Conservation (phyloP, 2,113 vertebrate species). For the Nothoprocta perdicaria region DNA sequence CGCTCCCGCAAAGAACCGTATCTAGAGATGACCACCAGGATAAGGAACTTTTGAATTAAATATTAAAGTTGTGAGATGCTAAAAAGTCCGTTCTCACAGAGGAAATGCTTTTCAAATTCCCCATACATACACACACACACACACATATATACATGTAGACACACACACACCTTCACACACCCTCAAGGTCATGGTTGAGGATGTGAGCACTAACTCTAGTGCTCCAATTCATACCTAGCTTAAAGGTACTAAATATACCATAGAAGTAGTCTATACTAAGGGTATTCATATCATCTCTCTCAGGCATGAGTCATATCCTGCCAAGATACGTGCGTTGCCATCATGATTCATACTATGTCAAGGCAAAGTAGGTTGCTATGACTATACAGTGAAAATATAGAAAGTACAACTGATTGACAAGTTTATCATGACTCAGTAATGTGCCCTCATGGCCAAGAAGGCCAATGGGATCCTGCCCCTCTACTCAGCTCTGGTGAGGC, state of each 20-base stretch:
- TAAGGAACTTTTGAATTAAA: background rate
- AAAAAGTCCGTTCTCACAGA: background rate
- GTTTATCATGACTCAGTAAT: too few relatives aligned
- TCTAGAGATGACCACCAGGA: background rate
- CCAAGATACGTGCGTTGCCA: background rate
- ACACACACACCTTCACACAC: background rate
- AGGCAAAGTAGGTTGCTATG: rapidly evolving
- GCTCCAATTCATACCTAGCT: background rate
- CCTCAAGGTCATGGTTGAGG: background rate
- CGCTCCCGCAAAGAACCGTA: background rate
- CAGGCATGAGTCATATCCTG: background rate
- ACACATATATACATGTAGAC: background rate
- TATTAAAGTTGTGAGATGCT: background rate
- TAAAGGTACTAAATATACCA: background rate
- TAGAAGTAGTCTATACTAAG: background rate
- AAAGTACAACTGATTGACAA: background rate
- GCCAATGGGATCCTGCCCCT: too few relatives aligned
- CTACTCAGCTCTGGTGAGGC: too few relatives aligned
- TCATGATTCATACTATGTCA: background rate
- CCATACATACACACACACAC: background rate
- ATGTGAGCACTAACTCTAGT: background rate
- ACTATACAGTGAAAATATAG: background rate
- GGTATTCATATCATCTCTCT: background rate
- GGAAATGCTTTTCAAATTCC: background rate
- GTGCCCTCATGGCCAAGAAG: too few relatives aligned